Evolutionary conservation across 2,113 vertebrate genomes (phyloP), one percentile per base, ranked within the genome.

Genomic region (Urocitellus parryii): DNA sequence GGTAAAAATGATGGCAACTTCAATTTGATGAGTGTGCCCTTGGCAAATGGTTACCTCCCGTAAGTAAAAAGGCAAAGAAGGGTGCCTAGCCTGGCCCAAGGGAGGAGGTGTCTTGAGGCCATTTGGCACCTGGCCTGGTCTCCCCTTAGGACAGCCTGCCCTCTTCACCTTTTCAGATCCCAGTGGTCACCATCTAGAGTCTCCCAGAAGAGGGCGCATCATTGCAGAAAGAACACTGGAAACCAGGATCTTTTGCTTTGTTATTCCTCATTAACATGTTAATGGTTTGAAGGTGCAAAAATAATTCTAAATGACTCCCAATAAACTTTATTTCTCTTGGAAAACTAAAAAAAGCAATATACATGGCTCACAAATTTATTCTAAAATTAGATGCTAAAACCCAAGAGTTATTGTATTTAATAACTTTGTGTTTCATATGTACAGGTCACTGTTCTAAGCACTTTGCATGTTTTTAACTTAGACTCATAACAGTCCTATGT

Each of bases 261-360:
- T 58, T 24, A 27, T 93, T 61, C 76, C 45, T 14, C 18, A 65
- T 45, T 70, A 34, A 39, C 22, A 72, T 12, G 2, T 8, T 70
- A 74, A 79, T n/a, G 84, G 27, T n/a, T 53, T 91, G 78, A 74
- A 87, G 45, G 29, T 93, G 29, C 53, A 67, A 53, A 90, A 76
- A 39, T n/a, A 82, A 88, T 90, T 76, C 48, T 90, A 63, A 51
- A 27, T 4, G 37, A 85, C 34, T 48, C 79, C 53, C 32, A 48
- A 34, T 39, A 48, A 56, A 51, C 37, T 74, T 85, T n/a, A 90
- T 78, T 68, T 67, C 68, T 8, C 32, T 70, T 87, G 34, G 72
- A 91, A 91, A 80, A 88, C 14, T 65, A 45, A 45, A 45, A 45
- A 37, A 34, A 82, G 34, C 37, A 48, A 51, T 91, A 74, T 39